Percentiles rank a stretch among this genome's conserved stretches.
Evolutionary conservation across 2,888 invertebrate species (phyloP).

Genomic region (Phragmatobia fuliginosa): DNA sequence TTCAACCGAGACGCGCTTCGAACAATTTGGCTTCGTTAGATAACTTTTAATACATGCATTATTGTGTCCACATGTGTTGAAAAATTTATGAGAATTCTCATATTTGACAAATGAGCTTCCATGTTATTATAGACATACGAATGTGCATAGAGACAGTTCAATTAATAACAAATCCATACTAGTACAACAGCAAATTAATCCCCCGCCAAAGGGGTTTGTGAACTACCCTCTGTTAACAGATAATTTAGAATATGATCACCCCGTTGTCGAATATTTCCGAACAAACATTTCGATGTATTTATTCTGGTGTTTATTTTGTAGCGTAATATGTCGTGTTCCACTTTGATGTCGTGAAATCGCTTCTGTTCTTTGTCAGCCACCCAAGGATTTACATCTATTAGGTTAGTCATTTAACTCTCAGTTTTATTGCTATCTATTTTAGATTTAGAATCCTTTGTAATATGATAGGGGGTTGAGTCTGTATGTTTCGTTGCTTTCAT

Average conservation of each 20-base stretch:
- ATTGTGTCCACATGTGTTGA: constrained; percentile 48
- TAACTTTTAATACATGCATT: constrained; percentile 67
- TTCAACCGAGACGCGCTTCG: constrained; percentile 59
- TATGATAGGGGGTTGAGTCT: constrained; percentile 70
- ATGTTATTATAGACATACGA: constrained; percentile 14
- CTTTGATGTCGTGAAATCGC: constrained; percentile 87
- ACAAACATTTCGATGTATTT: constrained; percentile 86
- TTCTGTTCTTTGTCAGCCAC: constrained; percentile 84
- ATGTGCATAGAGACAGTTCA: constrained; percentile 38
- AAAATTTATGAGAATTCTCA: constrained; percentile 22
- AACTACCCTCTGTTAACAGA: constrained; percentile 80
- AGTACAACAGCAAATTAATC: constrained; percentile 79
- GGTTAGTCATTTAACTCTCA: constrained; percentile 76
- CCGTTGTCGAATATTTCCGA: constrained; percentile 81
- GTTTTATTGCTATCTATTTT: constrained; percentile 81
- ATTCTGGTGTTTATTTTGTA: constrained; percentile 85
- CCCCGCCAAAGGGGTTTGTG: constrained; percentile 77
- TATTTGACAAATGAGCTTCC: constrained; percentile 10
- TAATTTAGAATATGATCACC: constrained; percentile 84
- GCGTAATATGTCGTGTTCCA: constrained; percentile 86
- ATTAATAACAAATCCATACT: constrained; percentile 76
- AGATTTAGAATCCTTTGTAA: constrained; percentile 79
- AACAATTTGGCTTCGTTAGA: constrained; percentile 82
- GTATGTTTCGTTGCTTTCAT: constrained; percentile 62
- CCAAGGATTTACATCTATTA: constrained; percentile 82